Base-by-base conservation (phyloP, 2,797 vertebrate genomes). In the Pseudochirops cupreus region DNA sequence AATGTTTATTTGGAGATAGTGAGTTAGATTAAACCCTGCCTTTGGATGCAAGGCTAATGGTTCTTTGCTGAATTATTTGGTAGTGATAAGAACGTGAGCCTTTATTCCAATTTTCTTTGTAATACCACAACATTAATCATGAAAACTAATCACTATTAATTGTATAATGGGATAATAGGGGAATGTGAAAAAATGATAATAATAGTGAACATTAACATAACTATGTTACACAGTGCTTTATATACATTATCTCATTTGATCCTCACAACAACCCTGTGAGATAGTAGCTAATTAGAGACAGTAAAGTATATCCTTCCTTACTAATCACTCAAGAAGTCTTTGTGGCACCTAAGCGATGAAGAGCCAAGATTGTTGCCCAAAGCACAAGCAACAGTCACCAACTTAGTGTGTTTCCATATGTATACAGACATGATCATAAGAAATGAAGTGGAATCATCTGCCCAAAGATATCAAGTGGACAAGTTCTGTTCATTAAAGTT, bases 401-500 rank as follows among this genome's bases (percentile, higher is more conserved):
- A 12, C 50, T 46, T 56, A 56, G 9, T 14, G 31, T 92, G 54
- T 1, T 96, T 57, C 96, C 53, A 31, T 90, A 91, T 29, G 28
- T 59, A 57, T 56, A 92, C 9, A 46, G 39, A 4, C 29, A 91
- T 54, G 11, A 54, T 13, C 31, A 53, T 21, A 28, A 74, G 94
- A 39, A 90, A 59, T 39, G 74, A 96, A 96, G 94, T 92, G 89
- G 96, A 97, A 96, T 82, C 53, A 93, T 95, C 14, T 96, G 58
- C 96, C 59, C n/a, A 94, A 95, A 96, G 95, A 91, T 26, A 94
- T 18, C 31, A 92, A 53, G 56, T 95, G 87, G 67, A 55, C 91
- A 87, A 90, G 95, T 96, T 87, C 82, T 57, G 62, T 96, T 96
- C 92, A 95, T 92, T 93, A 91, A 95, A 90, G 62, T 96, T 96